phyloP scores from a whole-genome alignment of 2,888 invertebrate species.

The Caenorhabditis zanzibari region DNA sequence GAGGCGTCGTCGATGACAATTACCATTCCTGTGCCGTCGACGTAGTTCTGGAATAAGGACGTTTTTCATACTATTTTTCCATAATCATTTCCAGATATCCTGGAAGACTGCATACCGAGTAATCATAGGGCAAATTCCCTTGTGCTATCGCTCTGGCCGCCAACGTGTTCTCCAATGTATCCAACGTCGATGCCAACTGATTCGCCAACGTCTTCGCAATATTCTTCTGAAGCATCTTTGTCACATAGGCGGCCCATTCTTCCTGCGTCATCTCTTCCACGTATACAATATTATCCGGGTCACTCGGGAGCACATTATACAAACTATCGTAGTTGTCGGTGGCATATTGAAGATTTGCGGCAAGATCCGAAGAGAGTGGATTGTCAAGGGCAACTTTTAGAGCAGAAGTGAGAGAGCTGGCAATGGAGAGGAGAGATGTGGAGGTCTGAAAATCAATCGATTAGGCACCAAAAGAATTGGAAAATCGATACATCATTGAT shows the following conservation, averaged over 20 bases:
- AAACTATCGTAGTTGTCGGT: constrained; percentile 73
- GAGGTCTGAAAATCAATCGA: constrained; percentile 54
- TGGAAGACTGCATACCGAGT: constrained; percentile 54
- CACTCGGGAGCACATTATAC: constrained; percentile 72
- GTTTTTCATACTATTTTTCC: neutral
- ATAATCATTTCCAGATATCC: too few relatives aligned
- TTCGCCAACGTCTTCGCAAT: constrained; percentile 67
- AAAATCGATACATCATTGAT: constrained; percentile 56
- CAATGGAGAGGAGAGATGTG: constrained; percentile 62
- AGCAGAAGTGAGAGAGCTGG: constrained; percentile 53
- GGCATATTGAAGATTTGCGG: constrained; percentile 68
- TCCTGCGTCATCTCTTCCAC: constrained; percentile 76
- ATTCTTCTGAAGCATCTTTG: constrained; percentile 68
- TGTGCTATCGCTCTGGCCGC: constrained; percentile 64
- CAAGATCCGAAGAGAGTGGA: constrained; percentile 71
- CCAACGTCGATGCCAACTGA: constrained; percentile 67
- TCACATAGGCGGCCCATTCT: constrained; percentile 77
- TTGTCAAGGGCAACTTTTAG: constrained; percentile 68
- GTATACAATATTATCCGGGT: constrained; percentile 74
- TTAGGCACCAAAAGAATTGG: neutral
- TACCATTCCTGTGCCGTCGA: constrained; percentile 65
- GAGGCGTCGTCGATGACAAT: constrained; percentile 65
- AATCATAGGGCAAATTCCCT: constrained; percentile 62
- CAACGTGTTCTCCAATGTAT: constrained; percentile 66
- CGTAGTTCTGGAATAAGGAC: constrained; percentile 36